phyloP scores from a whole-genome alignment of 2,113 vertebrate genomes.

The Oncorhynchus kisutch region DNA sequence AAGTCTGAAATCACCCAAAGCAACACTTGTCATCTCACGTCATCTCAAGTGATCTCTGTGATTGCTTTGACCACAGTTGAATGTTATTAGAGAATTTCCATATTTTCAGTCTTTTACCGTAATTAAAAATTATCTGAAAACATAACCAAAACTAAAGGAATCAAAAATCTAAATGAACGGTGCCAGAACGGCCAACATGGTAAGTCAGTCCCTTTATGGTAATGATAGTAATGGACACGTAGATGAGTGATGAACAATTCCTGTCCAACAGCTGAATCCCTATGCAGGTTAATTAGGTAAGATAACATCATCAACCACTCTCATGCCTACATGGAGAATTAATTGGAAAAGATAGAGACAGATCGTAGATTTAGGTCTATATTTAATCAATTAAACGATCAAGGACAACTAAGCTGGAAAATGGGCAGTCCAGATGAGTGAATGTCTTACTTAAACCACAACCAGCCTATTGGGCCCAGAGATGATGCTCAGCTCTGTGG shows the following conservation, averaged over 20 bases:
- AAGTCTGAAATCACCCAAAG: constrained; percentile 9
- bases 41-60: constrained; percentile 32
- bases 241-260: constrained; percentile 75
- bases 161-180: constrained; percentile 70
- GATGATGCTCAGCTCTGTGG: constrained; percentile 39
- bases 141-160: constrained; percentile 50
- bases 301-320: constrained; percentile 83
- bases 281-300: constrained; percentile 84
- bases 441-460: constrained; percentile 71
- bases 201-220: constrained; percentile 73
- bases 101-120: constrained; percentile 59
- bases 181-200: constrained; percentile 65
- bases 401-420: constrained; percentile 62
- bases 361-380: constrained; percentile 70
- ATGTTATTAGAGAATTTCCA: constrained; percentile 41
- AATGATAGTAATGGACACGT: constrained; percentile 77
- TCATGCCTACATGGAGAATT: constrained; percentile 75
- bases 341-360: constrained; percentile 72
- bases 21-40: constrained; percentile 1
- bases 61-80: constrained; percentile 66
- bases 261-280: constrained; percentile 74
- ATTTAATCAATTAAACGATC: constrained; percentile 78
- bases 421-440: constrained; percentile 58
- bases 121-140: constrained; percentile 74
- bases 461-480: constrained; percentile 39